Percentiles rank a stretch among this genome's conserved stretches.
phyloP scores from a whole-genome alignment of 2,888 invertebrate genomes.

The Ditula angustiorana region DNA sequence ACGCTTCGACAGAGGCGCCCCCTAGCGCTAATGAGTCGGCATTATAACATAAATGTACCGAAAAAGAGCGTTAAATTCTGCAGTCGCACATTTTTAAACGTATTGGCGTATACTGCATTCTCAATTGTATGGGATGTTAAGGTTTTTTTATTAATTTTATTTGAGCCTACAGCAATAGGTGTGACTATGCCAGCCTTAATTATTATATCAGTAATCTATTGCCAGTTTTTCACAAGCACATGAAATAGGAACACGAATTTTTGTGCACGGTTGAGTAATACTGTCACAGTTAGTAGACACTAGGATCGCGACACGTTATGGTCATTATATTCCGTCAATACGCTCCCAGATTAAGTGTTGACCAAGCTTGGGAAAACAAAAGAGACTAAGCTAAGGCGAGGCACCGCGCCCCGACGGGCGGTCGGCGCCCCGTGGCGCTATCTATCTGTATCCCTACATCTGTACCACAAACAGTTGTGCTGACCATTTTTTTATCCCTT shows the following conservation, averaged over 20 bases:
- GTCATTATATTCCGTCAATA: constrained; percentile 37
- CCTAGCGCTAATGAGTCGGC: constrained; percentile 72
- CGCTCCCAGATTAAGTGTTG: constrained; percentile 56
- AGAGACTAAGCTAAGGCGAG: constrained; percentile 17
- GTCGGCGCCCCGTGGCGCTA: constrained; percentile 64
- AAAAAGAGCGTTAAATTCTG: constrained; percentile 30
- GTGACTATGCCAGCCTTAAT: too few relatives aligned
- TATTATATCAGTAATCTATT: too few relatives aligned
- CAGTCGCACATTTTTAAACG: too few relatives aligned
- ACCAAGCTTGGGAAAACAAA: constrained; percentile 47
- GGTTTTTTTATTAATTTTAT: too few relatives aligned
- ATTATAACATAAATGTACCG: constrained; percentile 47
- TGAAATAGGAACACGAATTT: too few relatives aligned
- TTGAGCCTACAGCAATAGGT: too few relatives aligned
- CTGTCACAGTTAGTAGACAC: background rate
- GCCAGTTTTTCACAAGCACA: too few relatives aligned
- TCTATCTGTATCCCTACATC: constrained; percentile 59
- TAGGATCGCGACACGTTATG: constrained; percentile 9
- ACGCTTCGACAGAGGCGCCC: constrained; percentile 64
- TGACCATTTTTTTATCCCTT: constrained; percentile 62
- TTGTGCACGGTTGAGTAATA: too few relatives aligned
- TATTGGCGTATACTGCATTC: too few relatives aligned
- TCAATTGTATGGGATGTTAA: too few relatives aligned
- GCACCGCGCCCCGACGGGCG: constrained; percentile 64
- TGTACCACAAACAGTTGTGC: constrained; percentile 72